These are phyloP conservation scores for Cheilosia impressa DNA, from an alignment of 2,888 invertebrate species.

Conservation along the genomic window DNA sequence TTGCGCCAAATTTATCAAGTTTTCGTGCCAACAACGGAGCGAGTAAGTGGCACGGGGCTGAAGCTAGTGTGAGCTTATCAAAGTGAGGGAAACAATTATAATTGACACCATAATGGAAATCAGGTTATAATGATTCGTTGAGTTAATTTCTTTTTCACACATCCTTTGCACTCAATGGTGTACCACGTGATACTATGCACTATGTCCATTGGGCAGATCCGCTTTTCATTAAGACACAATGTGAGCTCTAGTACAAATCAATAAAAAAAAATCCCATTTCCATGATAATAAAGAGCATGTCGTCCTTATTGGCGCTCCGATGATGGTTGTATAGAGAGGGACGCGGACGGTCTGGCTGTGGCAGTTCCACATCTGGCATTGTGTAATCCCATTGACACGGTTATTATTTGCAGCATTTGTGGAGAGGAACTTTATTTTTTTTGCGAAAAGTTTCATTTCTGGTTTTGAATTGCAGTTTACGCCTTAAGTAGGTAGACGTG, in stretches of 20 bases:
- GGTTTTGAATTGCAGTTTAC: constrained; percentile 27
- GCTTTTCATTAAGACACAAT: constrained; percentile 23
- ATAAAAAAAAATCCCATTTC: constrained; percentile 62
- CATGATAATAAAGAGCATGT: constrained; percentile 56
- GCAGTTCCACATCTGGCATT: constrained; percentile 48
- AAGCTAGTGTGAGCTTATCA: constrained; percentile 7
- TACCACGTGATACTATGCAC: constrained; percentile 22
- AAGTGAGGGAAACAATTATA: constrained; percentile 57
- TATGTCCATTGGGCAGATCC: constrained; percentile 9
- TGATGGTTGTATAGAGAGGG: background rate
- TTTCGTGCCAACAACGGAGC: constrained; percentile 34
- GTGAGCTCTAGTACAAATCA: constrained; percentile 35
- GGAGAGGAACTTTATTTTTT: constrained; percentile 20
- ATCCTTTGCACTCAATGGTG: constrained; percentile 30
- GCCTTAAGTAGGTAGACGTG: background rate
- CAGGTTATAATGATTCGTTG: constrained; percentile 52
- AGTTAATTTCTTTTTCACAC: constrained; percentile 44
- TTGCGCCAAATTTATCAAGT: constrained; percentile 34
- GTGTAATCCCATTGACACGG: constrained; percentile 56
- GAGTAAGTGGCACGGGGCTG: background rate
- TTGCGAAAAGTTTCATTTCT: constrained; percentile 13
- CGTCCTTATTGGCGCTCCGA: background rate
- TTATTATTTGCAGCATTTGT: constrained; percentile 57
- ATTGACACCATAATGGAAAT: constrained; percentile 65
- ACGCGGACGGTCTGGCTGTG: constrained; percentile 9